Conservation (phyloP, 2,113 vertebrate genomes). For the Chelonoidis abingdonii region DNA sequence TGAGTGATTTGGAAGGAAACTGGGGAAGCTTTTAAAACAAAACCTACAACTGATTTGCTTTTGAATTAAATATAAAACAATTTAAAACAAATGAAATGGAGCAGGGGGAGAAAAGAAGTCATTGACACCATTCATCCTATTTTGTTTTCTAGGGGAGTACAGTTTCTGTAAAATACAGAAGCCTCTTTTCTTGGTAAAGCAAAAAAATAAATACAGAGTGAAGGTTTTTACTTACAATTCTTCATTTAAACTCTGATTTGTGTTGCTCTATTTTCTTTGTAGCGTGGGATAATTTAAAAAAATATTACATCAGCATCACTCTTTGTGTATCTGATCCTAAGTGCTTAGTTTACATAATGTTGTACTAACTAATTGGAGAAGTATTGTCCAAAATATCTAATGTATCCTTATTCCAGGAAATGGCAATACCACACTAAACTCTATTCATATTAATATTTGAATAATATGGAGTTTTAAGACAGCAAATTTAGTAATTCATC, state of each 20-base stretch:
- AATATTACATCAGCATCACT: not conserved
- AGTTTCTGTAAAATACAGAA: not conserved
- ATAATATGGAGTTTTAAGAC: not conserved
- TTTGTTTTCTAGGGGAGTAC: not conserved
- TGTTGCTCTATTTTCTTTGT: not conserved
- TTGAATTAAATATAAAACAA: conserved; percentile 6
- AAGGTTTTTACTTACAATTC: not conserved
- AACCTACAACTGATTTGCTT: not conserved
- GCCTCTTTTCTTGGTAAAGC: not conserved
- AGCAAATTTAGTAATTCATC: not conserved
- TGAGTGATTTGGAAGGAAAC: not conserved
- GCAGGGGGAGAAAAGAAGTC: not conserved
- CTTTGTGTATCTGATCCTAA: not conserved
- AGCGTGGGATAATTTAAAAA: not conserved
- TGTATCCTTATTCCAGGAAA: not conserved
- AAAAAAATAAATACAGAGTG: not conserved
- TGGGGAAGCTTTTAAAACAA: not conserved
- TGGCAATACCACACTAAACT: not conserved
- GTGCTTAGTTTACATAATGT: not conserved
- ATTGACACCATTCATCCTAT: not conserved
- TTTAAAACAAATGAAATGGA: not conserved
- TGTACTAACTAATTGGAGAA: not conserved
- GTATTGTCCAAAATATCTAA: not conserved
- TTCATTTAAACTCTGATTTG: not conserved
- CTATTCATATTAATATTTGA: not conserved